phyloP scores from a whole-genome alignment of 2,888 invertebrate species.

The Sinodicranocentrus sp. region DNA sequence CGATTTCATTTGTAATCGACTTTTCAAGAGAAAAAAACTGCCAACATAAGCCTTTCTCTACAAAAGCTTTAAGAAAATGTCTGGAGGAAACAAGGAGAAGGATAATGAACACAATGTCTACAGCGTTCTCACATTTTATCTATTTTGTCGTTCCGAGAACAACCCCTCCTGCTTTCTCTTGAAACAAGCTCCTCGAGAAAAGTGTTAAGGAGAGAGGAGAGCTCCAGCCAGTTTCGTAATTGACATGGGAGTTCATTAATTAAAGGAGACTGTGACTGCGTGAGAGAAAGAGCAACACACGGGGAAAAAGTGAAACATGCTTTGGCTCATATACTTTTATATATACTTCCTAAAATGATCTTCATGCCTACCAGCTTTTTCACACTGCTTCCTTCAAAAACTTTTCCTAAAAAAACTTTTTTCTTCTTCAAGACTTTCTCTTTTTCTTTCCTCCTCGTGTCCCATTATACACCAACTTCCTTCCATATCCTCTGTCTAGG shows the following conservation, averaged over 20 bases:
- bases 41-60: neutral
- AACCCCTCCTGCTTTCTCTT: too few species aligned
- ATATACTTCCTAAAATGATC: too few species aligned
- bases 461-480: constrained; percentile 19
- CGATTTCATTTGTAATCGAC: constrained; percentile 44
- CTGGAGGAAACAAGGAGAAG: neutral
- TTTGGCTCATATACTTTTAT: too few species aligned
- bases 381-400: neutral
- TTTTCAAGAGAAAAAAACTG: constrained; percentile 17
- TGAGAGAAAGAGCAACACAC: constrained; percentile 36
- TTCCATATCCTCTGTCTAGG: neutral
- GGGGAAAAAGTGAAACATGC: too few species aligned
- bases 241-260: constrained; percentile 60
- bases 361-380: too few species aligned
- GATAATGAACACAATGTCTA: neutral
- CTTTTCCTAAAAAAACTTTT: constrained; percentile 24
- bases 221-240: constrained; percentile 55
- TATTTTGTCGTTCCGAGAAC: too few species aligned
- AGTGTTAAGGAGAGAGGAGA: constrained; percentile 31
- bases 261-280: constrained; percentile 55
- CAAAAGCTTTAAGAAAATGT: neutral
- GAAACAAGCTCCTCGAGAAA: neutral
- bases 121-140: neutral
- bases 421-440: constrained; percentile 3
- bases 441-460: constrained; percentile 18